Base-by-base conservation (phyloP, 2,113 vertebrate species). In the Antechinus flavipes region DNA sequence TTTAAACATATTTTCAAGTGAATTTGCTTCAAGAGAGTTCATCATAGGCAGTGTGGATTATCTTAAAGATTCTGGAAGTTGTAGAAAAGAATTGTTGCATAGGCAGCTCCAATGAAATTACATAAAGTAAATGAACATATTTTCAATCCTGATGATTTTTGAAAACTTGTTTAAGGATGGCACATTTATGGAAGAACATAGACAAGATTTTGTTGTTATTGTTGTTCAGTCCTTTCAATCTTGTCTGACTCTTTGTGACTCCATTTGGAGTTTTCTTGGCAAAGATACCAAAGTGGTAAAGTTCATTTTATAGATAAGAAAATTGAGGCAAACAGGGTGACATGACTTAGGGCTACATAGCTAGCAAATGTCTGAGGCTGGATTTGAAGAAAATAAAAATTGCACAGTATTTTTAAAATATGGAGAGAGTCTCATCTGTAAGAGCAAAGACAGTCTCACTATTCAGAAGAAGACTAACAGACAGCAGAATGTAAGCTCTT, bases 111-210 rank as follows among this genome's bases (percentile, higher is more conserved):
- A 90, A 96, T 94, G 96, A 93, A 97, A 94, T 98, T 97, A 98
- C 50, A 56, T 76, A 49, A 46, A 93, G 56, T 96, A 97, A 98
- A 94, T 97, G 96, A 93, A 96, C 55, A 96, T 42, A n/a, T 97
- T 97, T 97, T 97, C 92, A 30, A 96, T 96, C 97, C 92, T 91
- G 95, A 53, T 97, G 96, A 93, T 94, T 97, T 98, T 95, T 94
- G 90, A 97, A 97, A 97, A 96, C 91, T 96, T 84, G 93, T 96
- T 94, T 96, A 98, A 94, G 55, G 95, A 93, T 97, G 30, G 7
- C 90, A 55, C 97, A 68, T 68, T 76, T 76, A n/a, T n/a, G n/a
- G n/a, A 42, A 42, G n/a, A 19, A 84, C 2, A 23, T 84, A 84
- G 68, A 8, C 6, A 84, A 22, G 68, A 42, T 22, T 76, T 61